phyloP scores from a whole-genome alignment of 1,140 invertebrate species.

The Drosophila orosa region DNA sequence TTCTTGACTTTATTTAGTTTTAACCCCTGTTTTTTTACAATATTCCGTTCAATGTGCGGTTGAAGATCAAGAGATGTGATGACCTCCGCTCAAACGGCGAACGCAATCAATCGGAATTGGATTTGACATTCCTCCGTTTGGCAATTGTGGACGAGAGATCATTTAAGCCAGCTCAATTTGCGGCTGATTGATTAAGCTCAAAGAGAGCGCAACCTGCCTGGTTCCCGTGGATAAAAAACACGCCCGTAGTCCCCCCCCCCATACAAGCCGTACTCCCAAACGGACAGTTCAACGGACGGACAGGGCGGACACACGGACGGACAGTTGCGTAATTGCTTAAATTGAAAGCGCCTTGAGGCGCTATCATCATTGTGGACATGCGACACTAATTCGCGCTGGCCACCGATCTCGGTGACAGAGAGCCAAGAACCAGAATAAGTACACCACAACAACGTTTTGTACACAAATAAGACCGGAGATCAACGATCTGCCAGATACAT shows the following conservation, averaged over 20 bases:
- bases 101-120: slow-evolving; percentile 60
- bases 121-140: slow-evolving; percentile 69
- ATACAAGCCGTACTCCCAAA: slow-evolving; percentile 1
- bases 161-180: slow-evolving; percentile 69
- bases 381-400: slow-evolving; percentile 60
- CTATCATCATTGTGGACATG: slow-evolving; percentile 77
- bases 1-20: not conserved
- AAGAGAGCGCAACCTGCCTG: slow-evolving; percentile 48
- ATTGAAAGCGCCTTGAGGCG: slow-evolving; percentile 79
- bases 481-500: slow-evolving; percentile 3
- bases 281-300: slow-evolving; percentile 22
- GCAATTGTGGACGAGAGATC: slow-evolving; percentile 66
- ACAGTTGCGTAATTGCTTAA: slow-evolving; percentile 73
- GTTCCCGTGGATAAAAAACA: slow-evolving; percentile 16
- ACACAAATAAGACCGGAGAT: not conserved
- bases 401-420: slow-evolving; percentile 46
- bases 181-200: slow-evolving; percentile 65
- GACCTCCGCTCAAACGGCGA: slow-evolving; percentile 41
- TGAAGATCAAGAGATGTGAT: slow-evolving; percentile 10
- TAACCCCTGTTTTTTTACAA: too few relatives aligned
- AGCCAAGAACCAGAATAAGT: slow-evolving; percentile 15
- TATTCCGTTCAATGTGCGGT: slow-evolving; percentile 1
- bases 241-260: not conserved
- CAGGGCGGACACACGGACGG: slow-evolving; percentile 6
- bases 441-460: not conserved